Evolutionary conservation across 2,888 invertebrate species (phyloP), one percentile per base, ranked within the genome.

Genomic region (Lucinisca nassula): DNA sequence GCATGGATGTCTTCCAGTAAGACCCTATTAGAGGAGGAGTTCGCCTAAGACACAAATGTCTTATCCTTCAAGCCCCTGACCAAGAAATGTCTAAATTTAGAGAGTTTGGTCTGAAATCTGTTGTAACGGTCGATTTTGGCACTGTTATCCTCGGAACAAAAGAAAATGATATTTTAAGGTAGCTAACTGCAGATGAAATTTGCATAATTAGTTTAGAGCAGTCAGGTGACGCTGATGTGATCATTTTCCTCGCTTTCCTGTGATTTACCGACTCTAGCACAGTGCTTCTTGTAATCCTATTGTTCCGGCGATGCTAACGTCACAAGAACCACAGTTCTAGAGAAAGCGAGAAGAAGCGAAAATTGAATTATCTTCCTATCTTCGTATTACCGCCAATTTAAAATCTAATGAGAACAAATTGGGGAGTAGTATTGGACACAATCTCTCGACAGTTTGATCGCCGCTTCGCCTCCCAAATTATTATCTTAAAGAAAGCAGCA

Each of bases 381-480:
- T 61, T 55, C 79, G 61, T 88, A 88, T 90, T 90, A 90, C 61
- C 85, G 84, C 83, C 87, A 88, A 88, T 88, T 90, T 88, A 82
- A 88, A 90, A 84, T 87, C 88, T 87, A 90, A 90, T 90, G 88
- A 88, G 88, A 85, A 80, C 86, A 80, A 90, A 90, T 90, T 88
- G 82, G 61, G 79, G 82, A 61, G 79, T 70, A 73, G 74, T 77
- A 87, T 88, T 88, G 85, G 80, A 81, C 84, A 81, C 72, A 49
- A 76, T 40, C 49, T 51, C 79, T 76, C 51, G 82, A 49, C 79
- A 73, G 75, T 58, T 80, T 67, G 86, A 82, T 77, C 81, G 55
- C 40, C 77, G 81, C 82, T 87, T 78, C 79, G 84, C 88, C 79
- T 85, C 82, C 70, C 79, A 85, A 90, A 90, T 90, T 86, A 90